A percentile compares a stretch with the other conserved stretches of the same genome.
phyloP scores from a whole-genome alignment of 2,113 vertebrate species.

The Bungarus multicinctus region DNA sequence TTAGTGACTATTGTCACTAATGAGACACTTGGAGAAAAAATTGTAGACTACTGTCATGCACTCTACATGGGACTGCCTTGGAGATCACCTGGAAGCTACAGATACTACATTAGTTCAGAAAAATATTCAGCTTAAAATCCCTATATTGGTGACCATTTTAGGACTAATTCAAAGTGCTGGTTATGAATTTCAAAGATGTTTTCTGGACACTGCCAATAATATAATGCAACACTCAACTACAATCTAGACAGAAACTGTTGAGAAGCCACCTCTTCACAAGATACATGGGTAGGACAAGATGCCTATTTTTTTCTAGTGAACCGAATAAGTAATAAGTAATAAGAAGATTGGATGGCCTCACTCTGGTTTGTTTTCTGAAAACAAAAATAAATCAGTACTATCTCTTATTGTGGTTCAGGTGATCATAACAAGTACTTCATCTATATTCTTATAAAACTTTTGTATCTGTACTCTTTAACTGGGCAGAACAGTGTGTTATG shows the following conservation, averaged over 20 bases:
- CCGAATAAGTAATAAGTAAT: not conserved
- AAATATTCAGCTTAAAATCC: not conserved
- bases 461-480: not conserved
- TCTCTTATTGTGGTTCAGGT: not conserved
- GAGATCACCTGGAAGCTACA: not conserved
- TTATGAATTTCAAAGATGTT: not conserved
- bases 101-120: not conserved
- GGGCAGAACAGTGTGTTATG: not conserved
- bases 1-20: not conserved
- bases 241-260: not conserved
- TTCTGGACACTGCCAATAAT: not conserved
- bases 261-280: not conserved
- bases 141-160: not conserved
- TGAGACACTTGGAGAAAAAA: not conserved
- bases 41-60: not conserved
- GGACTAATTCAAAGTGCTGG: not conserved
- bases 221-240: not conserved
- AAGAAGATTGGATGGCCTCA: not conserved
- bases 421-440: not conserved
- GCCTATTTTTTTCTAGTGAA: not conserved
- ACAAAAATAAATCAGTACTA: not conserved
- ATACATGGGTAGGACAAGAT: not conserved
- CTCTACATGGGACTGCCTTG: not conserved
- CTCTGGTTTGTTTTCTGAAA: not conserved
- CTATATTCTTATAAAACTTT: not conserved